Base-by-base conservation (phyloP, 2,113 vertebrate genomes). In the Melanerpes formicivorus region DNA sequence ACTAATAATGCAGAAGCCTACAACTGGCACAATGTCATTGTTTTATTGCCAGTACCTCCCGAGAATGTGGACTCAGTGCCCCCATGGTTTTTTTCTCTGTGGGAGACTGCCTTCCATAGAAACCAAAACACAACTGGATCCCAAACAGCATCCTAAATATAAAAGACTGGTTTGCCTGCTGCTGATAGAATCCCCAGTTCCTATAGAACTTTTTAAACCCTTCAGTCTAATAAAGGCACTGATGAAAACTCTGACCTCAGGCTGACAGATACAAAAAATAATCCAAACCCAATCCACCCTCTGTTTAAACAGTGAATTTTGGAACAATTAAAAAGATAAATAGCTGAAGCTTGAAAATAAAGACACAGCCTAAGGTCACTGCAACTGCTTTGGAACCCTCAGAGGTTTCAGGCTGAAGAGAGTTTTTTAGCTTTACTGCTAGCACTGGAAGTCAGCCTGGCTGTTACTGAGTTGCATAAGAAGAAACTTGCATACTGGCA, bases 311-410 rank as follows among this genome's bases (percentile, higher is more conserved):
- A 67, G 11, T 80, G 87, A 77, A 74, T 90, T 88, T 77, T 80
- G 46, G 23, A 84, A 83, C 78, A 94, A 89, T 94, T 92, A 74
- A 83, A 92, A 90, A 74, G 25, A 92, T 62, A 86, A 73, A 78
- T 52, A 93, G 64, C 18, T 92, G 75, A 84, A 93, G 75, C 60
- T 87, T 89, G 42, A 80, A 94, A 93, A 89, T 62, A 92, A 89
- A 63, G 32, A 26, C 3, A 19, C 63, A 70, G 32, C 52, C 60
- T 63, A 56, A 46, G 27, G 78, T 66, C 52, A 63, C 65, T 88
- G 72, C 59, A 77, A 92, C 27, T 80, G 55, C 42, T 22, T 81
- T 66, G 65, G 80, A 80, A 77, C 12, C 32, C 56, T 70, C 29
- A 2, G 70, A 71, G 25, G 82, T 74, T 93, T 67, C 56, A 56